phyloP scores from a whole-genome alignment of 2,888 invertebrate genomes.

The Drosophila maculinotata region DNA sequence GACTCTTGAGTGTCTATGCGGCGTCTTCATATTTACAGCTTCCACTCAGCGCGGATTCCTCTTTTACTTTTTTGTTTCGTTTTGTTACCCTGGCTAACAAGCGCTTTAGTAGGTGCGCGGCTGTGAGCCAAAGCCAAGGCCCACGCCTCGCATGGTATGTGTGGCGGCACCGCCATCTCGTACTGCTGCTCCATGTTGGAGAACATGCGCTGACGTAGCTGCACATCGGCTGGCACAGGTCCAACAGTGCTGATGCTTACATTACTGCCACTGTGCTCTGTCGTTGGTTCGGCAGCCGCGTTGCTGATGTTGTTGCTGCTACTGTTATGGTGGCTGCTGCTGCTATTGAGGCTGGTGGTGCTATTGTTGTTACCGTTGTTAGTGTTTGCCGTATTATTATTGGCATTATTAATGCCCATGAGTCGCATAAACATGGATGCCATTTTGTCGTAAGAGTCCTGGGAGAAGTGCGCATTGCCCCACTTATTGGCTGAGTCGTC shows the following conservation, averaged over 20 bases:
- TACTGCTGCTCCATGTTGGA: slow-evolving; percentile 98
- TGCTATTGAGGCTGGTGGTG: not conserved
- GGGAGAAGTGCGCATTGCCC: slow-evolving; percentile 93
- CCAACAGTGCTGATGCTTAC: slow-evolving; percentile 23
- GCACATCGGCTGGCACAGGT: slow-evolving; percentile 76
- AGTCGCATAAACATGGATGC: slow-evolving; percentile 97
- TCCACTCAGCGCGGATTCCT: slow-evolving; percentile 10
- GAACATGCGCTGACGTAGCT: slow-evolving; percentile 91
- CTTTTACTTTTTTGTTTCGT: too few relatives aligned
- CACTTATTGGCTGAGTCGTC: slow-evolving; percentile 87
- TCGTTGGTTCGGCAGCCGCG: slow-evolving; percentile 17
- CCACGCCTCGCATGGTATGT: slow-evolving; percentile 96
- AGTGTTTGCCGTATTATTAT: slow-evolving; percentile 6
- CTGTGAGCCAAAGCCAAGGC: slow-evolving; percentile 90
- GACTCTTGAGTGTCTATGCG: slow-evolving; percentile 25
- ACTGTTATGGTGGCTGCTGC: slow-evolving; percentile 11
- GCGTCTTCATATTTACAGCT: slow-evolving; percentile 45
- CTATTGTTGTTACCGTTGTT: slow-evolving; percentile 27
- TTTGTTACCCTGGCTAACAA: not conserved
- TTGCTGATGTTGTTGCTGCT: slow-evolving; percentile 28
- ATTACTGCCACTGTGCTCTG: slow-evolving; percentile 17
- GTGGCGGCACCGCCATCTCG: slow-evolving; percentile 97
- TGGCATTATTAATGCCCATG: slow-evolving; percentile 91
- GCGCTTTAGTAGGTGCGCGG: slow-evolving; percentile 83
- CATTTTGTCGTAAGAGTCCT: slow-evolving; percentile 96